phyloP scores from a whole-genome alignment of 2,797 vertebrate genomes.

The Chelon auratus region DNA sequence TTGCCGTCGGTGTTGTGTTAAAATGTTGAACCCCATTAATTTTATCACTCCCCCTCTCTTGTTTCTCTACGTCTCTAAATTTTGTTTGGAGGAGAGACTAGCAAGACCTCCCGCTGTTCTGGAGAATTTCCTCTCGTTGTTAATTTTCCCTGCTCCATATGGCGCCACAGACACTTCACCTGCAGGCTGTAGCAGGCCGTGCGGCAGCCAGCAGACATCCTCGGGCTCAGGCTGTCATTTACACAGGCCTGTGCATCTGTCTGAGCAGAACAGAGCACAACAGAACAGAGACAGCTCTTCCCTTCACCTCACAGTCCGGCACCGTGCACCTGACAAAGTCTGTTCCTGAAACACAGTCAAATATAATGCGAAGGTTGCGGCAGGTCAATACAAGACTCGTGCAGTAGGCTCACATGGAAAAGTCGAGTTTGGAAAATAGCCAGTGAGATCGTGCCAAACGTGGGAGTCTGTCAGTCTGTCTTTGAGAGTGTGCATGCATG shows the following conservation, averaged over 20 bases:
- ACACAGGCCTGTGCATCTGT: conserved; percentile 95
- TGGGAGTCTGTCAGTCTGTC: conserved; percentile 49
- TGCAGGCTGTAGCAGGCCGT: conserved; percentile 98
- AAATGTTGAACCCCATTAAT: conserved; percentile 99
- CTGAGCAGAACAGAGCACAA: conserved; percentile 79
- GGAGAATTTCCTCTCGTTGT: conserved; percentile 99
- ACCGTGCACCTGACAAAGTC: conserved; percentile 60
- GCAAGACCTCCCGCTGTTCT: conserved; percentile 92
- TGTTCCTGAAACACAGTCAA: conserved; percentile 36
- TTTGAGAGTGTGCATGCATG: conserved; percentile 18
- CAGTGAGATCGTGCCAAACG: conserved; percentile 49
- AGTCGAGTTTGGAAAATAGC: conserved; percentile 60
- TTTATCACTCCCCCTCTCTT: conserved; percentile 95
- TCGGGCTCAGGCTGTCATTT: conserved; percentile 99
- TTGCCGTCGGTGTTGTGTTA: conserved; percentile 97
- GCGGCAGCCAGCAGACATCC: conserved; percentile 95
- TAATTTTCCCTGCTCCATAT: conserved; percentile 99
- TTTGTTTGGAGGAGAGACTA: conserved; percentile 90
- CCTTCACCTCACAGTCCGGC: conserved; percentile 69
- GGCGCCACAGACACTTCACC: conserved; percentile 99
- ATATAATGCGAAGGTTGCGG: conserved; percentile 21
- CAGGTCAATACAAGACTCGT: conserved; percentile 30
- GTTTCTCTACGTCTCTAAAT: conserved; percentile 96
- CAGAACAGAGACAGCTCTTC: conserved; percentile 64
- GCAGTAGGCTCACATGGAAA: conserved; percentile 18